Evolutionary conservation across 2,888 invertebrate genomes (phyloP).

Genomic region (Vannuccia rotundouncinata): DNA sequence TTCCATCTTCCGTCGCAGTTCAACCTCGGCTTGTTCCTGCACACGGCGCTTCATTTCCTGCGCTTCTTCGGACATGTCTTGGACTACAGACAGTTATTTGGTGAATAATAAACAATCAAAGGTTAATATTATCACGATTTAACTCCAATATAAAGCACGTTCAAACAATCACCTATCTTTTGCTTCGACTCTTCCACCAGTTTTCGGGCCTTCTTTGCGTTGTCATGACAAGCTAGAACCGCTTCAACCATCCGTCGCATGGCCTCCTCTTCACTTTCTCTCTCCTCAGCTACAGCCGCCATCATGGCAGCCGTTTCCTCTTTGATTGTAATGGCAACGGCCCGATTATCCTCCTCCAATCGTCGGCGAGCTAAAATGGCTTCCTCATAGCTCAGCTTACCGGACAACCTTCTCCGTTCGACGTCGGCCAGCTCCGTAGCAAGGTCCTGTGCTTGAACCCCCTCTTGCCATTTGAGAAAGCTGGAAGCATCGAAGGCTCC

Average conservation of each 20-base stretch:
- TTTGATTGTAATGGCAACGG: constrained; percentile 46
- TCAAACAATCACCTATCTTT: background rate
- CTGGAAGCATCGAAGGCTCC: constrained; percentile 50
- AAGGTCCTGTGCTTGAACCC: constrained; percentile 49
- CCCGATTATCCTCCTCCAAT: constrained; percentile 49
- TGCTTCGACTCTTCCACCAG: constrained; percentile 51
- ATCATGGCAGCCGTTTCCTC: constrained; percentile 43
- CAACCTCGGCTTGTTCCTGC: constrained; percentile 55
- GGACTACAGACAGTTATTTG: constrained; percentile 47
- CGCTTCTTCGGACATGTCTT: constrained; percentile 53
- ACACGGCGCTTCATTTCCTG: constrained; percentile 52
- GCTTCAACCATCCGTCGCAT: constrained; percentile 46
- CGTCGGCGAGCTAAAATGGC: constrained; percentile 54
- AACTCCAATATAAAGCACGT: too few relatives aligned
- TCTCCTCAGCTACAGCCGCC: constrained; percentile 31
- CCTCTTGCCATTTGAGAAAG: constrained; percentile 53
- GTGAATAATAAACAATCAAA: too few relatives aligned
- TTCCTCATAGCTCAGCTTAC: constrained; percentile 56
- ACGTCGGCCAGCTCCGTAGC: constrained; percentile 49
- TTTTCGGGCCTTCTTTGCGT: constrained; percentile 52
- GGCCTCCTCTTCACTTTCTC: constrained; percentile 33
- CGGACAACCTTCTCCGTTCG: constrained; percentile 51
- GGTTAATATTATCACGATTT: too few relatives aligned
- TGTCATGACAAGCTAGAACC: constrained; percentile 51
- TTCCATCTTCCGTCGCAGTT: constrained; percentile 54